Evolutionary conservation across 2,888 invertebrate genomes (phyloP).

Genomic region (Drosophila putrida): DNA sequence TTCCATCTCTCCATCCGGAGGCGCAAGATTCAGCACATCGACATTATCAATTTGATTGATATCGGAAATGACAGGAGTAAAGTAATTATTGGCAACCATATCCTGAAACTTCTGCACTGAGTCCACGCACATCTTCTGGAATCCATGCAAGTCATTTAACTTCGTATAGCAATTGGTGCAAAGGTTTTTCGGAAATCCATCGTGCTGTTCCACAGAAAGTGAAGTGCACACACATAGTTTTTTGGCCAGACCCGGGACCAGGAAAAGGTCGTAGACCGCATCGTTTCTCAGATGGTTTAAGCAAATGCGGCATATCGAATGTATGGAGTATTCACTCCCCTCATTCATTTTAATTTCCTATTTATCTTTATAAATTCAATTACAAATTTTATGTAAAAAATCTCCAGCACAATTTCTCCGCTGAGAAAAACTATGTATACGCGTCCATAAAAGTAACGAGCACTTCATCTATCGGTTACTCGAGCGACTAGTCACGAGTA

Average conservation of each 20-base stretch:
- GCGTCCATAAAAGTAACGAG: conserved; percentile 55
- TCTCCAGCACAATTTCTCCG: conserved; percentile 21
- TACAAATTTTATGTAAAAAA: conserved; percentile 18
- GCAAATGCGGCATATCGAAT: conserved; percentile 83
- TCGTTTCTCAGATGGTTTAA: conserved; percentile 70
- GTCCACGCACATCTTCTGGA: conserved; percentile 79
- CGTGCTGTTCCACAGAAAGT: conserved; percentile 78
- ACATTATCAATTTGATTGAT: conserved; percentile 60
- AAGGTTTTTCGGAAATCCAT: conserved; percentile 81
- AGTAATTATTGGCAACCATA: conserved; percentile 60
- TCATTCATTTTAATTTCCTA: conserved; percentile 57
- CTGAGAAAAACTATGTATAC: conserved; percentile 54
- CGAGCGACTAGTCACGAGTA: conserved; percentile 10
- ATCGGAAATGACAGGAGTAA: conserved; percentile 34
- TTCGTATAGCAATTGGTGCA: conserved; percentile 73
- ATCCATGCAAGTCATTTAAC: conserved; percentile 78
- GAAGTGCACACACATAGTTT: conserved; percentile 82
- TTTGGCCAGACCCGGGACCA: conserved; percentile 77
- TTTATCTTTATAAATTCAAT: neutral
- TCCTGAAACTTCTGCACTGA: conserved; percentile 80
- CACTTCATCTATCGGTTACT: conserved; percentile 43
- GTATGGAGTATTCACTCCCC: conserved; percentile 58
- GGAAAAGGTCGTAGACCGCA: conserved; percentile 72
- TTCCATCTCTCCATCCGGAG: conserved; percentile 59
- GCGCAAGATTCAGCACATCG: conserved; percentile 56